Percentiles rank a stretch among this genome's conserved stretches.
Evolutionary conservation across 2,113 vertebrate species (phyloP).

Genomic region (Zosterops lateralis): DNA sequence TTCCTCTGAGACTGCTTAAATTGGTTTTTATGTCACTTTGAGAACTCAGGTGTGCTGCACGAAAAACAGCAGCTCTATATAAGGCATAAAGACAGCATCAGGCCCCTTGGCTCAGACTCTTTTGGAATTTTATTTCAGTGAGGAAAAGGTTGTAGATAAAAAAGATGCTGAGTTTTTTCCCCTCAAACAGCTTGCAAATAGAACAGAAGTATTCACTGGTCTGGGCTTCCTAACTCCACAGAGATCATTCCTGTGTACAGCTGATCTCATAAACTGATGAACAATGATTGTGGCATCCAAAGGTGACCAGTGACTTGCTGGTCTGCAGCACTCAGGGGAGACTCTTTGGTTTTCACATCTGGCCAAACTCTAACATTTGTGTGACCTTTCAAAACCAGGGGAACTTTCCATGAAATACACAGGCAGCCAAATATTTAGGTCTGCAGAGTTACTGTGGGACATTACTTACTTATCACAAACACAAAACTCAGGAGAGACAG

Average conservation of each 20-base stretch:
- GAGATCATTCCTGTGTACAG: background rate
- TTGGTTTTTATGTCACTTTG: background rate
- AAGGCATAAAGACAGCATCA: background rate
- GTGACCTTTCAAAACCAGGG: slow-evolving; percentile 10
- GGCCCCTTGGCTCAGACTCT: background rate
- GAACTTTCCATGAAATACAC: background rate
- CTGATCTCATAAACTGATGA: background rate
- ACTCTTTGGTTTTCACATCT: background rate
- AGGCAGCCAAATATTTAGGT: slow-evolving; percentile 32
- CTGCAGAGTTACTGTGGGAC: background rate
- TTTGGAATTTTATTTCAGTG: background rate
- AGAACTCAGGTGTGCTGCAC: background rate
- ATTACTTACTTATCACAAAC: slow-evolving; percentile 25
- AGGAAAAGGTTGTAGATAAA: background rate
- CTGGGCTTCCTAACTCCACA: background rate
- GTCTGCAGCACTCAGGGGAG: background rate
- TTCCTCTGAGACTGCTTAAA: background rate
- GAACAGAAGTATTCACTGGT: background rate
- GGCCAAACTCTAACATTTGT: slow-evolving; percentile 13
- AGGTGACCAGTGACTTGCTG: background rate
- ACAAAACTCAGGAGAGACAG: background rate
- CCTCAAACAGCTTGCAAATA: background rate
- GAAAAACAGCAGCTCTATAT: background rate
- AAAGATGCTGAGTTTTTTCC: background rate
- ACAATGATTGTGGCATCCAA: background rate